Percentiles rank a stretch among this genome's conserved stretches.
Evolutionary conservation across 2,888 invertebrate genomes (phyloP).

Genomic region (Mantis religiosa): DNA sequence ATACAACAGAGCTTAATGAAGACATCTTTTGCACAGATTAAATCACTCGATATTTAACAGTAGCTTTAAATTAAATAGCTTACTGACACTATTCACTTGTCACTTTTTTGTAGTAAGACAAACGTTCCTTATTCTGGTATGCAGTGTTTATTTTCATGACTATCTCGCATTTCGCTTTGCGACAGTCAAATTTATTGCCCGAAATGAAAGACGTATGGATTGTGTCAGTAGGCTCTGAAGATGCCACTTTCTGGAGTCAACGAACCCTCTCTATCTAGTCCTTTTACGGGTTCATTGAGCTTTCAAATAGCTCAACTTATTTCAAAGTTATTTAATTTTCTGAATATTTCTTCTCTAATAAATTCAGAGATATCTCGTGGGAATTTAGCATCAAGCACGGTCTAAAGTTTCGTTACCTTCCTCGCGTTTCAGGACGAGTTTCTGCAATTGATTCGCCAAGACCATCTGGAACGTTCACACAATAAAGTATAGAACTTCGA

Average conservation of each 20-base stretch:
- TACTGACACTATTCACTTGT: no score
- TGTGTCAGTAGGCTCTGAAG: background rate
- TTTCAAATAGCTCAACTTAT: background rate
- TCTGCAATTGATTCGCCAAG: background rate
- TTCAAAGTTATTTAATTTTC: background rate
- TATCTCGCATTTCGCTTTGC: background rate
- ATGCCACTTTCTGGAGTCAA: background rate
- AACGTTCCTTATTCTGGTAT: no score
- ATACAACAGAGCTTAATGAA: no score
- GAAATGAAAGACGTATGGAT: background rate
- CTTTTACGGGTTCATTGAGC: background rate
- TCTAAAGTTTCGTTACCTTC: background rate
- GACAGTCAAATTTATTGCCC: background rate
- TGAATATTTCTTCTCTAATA: no score
- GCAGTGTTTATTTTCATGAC: background rate
- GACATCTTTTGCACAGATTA: no score
- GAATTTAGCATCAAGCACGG: background rate
- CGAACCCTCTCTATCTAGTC: no score
- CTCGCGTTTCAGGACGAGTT: background rate
- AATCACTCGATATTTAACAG: no score
- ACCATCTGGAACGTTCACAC: background rate
- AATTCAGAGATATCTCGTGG: background rate
- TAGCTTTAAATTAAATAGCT: no score
- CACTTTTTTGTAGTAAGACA: no score
- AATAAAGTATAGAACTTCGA: background rate